Conservation (phyloP, 2,888 invertebrate genomes). For the Mythimna albipuncta region DNA sequence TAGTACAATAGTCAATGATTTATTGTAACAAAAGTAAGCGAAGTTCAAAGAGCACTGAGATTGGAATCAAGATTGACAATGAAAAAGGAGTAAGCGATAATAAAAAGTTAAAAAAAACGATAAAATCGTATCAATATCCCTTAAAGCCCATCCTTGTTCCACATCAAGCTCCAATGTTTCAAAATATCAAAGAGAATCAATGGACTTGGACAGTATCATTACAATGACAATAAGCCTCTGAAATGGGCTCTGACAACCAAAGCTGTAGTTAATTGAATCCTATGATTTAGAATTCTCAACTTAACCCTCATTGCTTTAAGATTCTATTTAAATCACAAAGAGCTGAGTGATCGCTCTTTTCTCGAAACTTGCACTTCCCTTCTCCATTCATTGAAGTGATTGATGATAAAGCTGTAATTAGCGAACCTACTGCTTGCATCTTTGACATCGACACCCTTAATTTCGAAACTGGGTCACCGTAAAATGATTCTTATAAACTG, state of each 20-base stretch:
- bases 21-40: conserved; percentile 12
- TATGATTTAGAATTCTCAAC: conserved; percentile 48
- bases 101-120: background rate
- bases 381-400: conserved; percentile 76
- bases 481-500: conserved; percentile 72
- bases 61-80: conserved; percentile 35
- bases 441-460: conserved; percentile 70
- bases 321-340: conserved; percentile 44
- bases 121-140: conserved; percentile 8
- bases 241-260: conserved; percentile 56
- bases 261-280: conserved; percentile 64
- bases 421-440: conserved; percentile 76
- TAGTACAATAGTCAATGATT: conserved; percentile 13
- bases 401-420: conserved; percentile 86
- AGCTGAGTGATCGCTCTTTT: conserved; percentile 43
- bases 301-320: conserved; percentile 57
- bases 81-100: conserved; percentile 17
- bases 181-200: conserved; percentile 57
- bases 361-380: conserved; percentile 64
- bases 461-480: conserved; percentile 58
- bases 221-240: conserved; percentile 60
- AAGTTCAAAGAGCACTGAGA: conserved; percentile 26
- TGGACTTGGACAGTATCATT: conserved; percentile 59
- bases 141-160: conserved; percentile 23
- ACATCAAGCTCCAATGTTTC: conserved; percentile 44